Evolutionary conservation across 2,888 invertebrate species (phyloP), one percentile per base, ranked within the genome.

Genomic region (Ophraella communa): DNA sequence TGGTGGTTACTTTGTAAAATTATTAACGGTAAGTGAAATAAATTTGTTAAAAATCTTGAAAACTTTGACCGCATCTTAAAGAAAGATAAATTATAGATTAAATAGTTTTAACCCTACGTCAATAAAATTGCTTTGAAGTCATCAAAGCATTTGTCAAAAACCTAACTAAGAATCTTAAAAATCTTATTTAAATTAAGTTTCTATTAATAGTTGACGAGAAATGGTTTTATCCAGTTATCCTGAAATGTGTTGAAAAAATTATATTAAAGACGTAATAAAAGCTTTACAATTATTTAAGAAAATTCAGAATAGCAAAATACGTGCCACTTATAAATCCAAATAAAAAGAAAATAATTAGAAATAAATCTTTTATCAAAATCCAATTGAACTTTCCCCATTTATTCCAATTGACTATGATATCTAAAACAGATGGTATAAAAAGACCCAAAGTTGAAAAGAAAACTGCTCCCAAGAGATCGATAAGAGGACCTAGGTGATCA

Each of bases 401-500:
- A 57, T 90, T 89, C 89, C 89, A 91, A 57, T 87, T 82, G 73
- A 88, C 87, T 0, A 92, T 86, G 0, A 89, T 90, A 74, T 94
- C 91, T 1, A 91, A 86, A 20, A 91, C 81, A 1, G 91, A 89
- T 10, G 93, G 93, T 1, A 92, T 86, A 21, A 89, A 85, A 4
- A 93, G 85, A 0, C 96, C 95, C 67, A 86, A 79, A 17, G 85
- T 88, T 49, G 85, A 90, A 79, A 87, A 87, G 76, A 87, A 89
- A 72, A 86, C 84, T 0, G 96, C 91, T 1, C 96, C 96, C 0
- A 97, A 92, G 30, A 97, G 82, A 56, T 94, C 92, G 79, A 97
- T 95, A 77, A 96, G 92, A 0, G 95, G 87, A 59, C 93, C 94
- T 60, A 96, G 81, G 68, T 92, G 87, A 1, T 95, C 94, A 7